Conservation (phyloP, 2,113 vertebrate genomes). For the Gadus macrocephalus region DNA sequence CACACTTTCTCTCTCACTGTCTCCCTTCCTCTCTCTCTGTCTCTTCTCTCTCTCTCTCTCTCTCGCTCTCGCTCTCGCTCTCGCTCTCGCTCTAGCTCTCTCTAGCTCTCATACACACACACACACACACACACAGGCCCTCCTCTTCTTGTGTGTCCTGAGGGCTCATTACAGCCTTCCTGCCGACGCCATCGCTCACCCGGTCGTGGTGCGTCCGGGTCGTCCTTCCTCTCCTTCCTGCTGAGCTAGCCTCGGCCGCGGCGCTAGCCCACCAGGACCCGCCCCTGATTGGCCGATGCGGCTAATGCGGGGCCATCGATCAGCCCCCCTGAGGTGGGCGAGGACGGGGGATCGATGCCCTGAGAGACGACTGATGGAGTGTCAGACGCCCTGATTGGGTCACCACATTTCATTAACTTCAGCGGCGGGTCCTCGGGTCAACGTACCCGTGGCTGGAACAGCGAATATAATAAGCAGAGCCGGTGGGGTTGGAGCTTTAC, state of each 20-base stretch:
- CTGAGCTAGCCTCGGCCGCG: slow-evolving; percentile 37
- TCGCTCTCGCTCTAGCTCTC: too few relatives aligned
- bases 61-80: too few relatives aligned
- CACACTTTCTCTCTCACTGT: too few relatives aligned
- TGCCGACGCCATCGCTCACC: slow-evolving; percentile 60
- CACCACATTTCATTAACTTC: slow-evolving; percentile 6
- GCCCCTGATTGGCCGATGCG: slow-evolving; percentile 22
- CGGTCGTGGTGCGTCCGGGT: slow-evolving; percentile 2
- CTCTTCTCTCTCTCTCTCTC: too few relatives aligned
- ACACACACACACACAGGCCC: neutral
- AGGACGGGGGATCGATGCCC: slow-evolving; percentile 31
- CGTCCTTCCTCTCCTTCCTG: slow-evolving; percentile 31
- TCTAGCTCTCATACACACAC: too few relatives aligned
- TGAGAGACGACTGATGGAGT: slow-evolving; percentile 44
- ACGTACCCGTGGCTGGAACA: too few relatives aligned
- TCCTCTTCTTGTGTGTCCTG: slow-evolving; percentile 22
- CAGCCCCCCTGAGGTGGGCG: slow-evolving; percentile 32
- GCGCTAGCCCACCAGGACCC: too few relatives aligned
- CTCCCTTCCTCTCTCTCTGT: too few relatives aligned
- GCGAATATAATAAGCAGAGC: too few relatives aligned
- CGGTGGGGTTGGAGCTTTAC: too few relatives aligned
- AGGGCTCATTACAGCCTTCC: slow-evolving; percentile 54
- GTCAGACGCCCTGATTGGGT: slow-evolving; percentile 13
- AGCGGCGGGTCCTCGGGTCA: too few relatives aligned
- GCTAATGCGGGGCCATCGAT: slow-evolving; percentile 51